These are phyloP conservation scores for Spisula subtruncata DNA, from an alignment of 2,888 invertebrate genomes.

Conservation along the genomic window DNA sequence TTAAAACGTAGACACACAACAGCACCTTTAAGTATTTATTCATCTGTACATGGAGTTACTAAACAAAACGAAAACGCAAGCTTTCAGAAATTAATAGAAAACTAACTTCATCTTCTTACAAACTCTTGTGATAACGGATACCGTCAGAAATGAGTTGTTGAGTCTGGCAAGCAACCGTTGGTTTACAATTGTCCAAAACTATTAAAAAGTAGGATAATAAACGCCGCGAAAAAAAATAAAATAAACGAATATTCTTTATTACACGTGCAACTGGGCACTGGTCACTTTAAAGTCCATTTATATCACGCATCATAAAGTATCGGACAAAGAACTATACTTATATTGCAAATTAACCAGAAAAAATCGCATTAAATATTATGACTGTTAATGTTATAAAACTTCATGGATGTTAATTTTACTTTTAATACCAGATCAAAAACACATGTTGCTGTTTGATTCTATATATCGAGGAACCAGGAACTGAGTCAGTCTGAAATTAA, in stretches of 20 bases:
- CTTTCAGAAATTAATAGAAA: too few relatives aligned
- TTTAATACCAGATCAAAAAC: slow-evolving; percentile 5
- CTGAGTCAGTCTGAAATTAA: slow-evolving; percentile 4
- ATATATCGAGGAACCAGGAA: background rate
- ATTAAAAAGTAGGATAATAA: too few relatives aligned
- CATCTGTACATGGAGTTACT: too few relatives aligned
- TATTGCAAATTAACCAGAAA: background rate
- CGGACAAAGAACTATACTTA: background rate
- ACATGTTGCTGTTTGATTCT: slow-evolving; percentile 5
- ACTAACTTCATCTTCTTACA: too few relatives aligned
- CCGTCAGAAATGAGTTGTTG: too few relatives aligned
- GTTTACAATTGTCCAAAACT: too few relatives aligned
- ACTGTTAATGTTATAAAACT: background rate
- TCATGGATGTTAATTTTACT: background rate
- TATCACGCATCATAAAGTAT: background rate
- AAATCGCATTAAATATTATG: background rate
- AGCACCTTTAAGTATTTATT: too few relatives aligned
- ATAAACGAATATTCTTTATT: background rate
- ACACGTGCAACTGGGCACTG: background rate
- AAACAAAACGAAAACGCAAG: too few relatives aligned
- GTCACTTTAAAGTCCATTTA: background rate
- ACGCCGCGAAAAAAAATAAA: too few relatives aligned
- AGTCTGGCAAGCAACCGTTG: too few relatives aligned
- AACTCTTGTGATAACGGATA: background rate
- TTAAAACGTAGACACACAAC: too few relatives aligned